Base-by-base conservation (phyloP, 1,140 invertebrate species). In the Oryzaephilus surinamensis region DNA sequence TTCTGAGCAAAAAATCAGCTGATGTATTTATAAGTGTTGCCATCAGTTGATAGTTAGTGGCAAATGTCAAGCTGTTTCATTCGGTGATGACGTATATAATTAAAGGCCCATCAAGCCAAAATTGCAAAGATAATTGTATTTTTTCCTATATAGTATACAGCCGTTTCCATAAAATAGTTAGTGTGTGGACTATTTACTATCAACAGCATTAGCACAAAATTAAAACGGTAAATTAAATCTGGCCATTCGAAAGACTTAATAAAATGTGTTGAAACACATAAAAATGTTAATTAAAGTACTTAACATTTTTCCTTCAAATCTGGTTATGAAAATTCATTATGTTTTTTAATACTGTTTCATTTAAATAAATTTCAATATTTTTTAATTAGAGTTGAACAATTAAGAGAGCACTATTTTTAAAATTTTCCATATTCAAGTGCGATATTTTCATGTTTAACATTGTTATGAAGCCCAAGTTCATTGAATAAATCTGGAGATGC, bases 21-120 rank as follows among this genome's bases (percentile, higher is more conserved):
- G 16, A 38, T 38, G 23, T 38, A 19, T 28, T 23, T 29, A 38
- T 28, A 28, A 38, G 18, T 38, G 26, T 14, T 11, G 26, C 27
- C 36, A 29, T 7, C 16, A 2, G 36, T 4, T 28, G 24, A 6
- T 13, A 20, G 3, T 20, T 20, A 20, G 13, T 33, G 19, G 32
- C 32, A 12, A 33, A 11, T 12, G 19, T 33, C 32, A 17, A 33
- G n/a, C n/a, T n/a, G n/a, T n/a, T n/a, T n/a, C n/a, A n/a, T n/a
- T n/a, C n/a, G n/a, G n/a, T n/a, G n/a, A n/a, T n/a, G n/a, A n/a
- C n/a, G 32, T 11, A 18, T 20, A 20, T 20, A 33, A 33, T 33
- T 33, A 33, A 33, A 33, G 32, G 32, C 17, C 23, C 32, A 33
- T 33, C 32, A 33, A 20, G 32, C 3, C 32, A 20, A 11, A 17